Conservation (phyloP, 2,888 invertebrate species). For the Troglohyphantes excavatus region DNA sequence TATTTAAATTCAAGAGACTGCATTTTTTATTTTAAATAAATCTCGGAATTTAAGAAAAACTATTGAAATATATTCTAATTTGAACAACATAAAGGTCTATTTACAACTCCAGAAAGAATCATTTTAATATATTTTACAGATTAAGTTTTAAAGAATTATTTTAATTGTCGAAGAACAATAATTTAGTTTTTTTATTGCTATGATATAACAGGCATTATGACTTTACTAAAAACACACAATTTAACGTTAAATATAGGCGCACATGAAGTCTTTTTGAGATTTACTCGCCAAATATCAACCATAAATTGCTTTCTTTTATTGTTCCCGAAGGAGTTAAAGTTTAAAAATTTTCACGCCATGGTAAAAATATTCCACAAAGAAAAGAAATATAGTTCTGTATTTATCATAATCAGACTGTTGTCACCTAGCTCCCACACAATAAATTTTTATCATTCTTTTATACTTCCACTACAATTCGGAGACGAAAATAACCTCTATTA, state of each 20-base stretch:
- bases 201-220: conserved; percentile 26
- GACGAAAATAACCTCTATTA: conserved; percentile 20
- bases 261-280: too few species aligned
- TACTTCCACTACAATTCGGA: not conserved
- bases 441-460: conserved; percentile 57
- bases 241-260: too few species aligned
- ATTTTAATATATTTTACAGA: too few species aligned
- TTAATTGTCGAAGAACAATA: too few species aligned
- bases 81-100: too few species aligned
- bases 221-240: not conserved
- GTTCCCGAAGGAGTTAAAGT: conserved; percentile 14
- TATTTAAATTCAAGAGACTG: too few species aligned
- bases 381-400: conserved; percentile 23
- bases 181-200: too few species aligned
- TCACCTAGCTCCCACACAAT: conserved; percentile 53
- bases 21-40: not conserved
- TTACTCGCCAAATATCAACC: not conserved
- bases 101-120: too few species aligned
- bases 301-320: conserved; percentile 57
- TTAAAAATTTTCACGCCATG: conserved; percentile 23
- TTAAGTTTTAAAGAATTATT: too few species aligned
- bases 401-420: conserved; percentile 73
- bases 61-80: too few species aligned
- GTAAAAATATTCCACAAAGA: not conserved
- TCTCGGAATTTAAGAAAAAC: too few species aligned